phyloP scores from a whole-genome alignment of 1,140 invertebrate species.

The Brachionus paranguensis region DNA sequence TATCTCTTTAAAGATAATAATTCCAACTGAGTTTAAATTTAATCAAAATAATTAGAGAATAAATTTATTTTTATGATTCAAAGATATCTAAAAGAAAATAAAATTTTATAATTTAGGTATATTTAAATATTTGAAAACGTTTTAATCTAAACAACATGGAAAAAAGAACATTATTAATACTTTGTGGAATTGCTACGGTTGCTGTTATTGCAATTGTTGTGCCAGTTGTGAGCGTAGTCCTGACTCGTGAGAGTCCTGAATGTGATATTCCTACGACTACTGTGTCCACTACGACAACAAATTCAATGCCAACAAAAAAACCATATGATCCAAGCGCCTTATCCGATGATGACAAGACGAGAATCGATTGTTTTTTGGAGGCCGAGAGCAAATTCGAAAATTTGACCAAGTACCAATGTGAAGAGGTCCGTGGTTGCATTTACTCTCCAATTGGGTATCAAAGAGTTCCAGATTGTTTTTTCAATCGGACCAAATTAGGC shows the following conservation, averaged over 20 bases:
- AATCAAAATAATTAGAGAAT: neutral
- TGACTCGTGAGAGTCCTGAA: neutral
- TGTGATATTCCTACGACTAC: neutral
- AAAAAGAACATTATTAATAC: neutral
- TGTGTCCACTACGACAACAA: neutral
- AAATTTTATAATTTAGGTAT: neutral
- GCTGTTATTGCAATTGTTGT: neutral
- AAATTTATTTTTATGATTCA: neutral
- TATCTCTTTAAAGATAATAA: too few species aligned
- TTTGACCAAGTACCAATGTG: slow-evolving; percentile 22
- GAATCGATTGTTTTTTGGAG: slow-evolving; percentile 29
- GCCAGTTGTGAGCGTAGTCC: neutral
- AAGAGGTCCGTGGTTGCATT: slow-evolving; percentile 31
- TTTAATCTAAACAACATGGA: neutral
- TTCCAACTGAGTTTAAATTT: too few species aligned
- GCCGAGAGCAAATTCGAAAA: slow-evolving; percentile 9
- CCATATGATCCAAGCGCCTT: neutral
- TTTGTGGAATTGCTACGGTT: neutral
- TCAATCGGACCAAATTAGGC: slow-evolving; percentile 2
- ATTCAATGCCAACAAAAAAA: neutral
- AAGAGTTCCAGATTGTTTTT: slow-evolving; percentile 35
- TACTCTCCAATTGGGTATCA: neutral
- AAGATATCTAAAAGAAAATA: neutral
- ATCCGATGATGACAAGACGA: slow-evolving; percentile 4
- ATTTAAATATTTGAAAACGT: neutral